Evolutionary conservation across 2,797 vertebrate genomes (phyloP).

Genomic region (Cichlasoma orientale): DNA sequence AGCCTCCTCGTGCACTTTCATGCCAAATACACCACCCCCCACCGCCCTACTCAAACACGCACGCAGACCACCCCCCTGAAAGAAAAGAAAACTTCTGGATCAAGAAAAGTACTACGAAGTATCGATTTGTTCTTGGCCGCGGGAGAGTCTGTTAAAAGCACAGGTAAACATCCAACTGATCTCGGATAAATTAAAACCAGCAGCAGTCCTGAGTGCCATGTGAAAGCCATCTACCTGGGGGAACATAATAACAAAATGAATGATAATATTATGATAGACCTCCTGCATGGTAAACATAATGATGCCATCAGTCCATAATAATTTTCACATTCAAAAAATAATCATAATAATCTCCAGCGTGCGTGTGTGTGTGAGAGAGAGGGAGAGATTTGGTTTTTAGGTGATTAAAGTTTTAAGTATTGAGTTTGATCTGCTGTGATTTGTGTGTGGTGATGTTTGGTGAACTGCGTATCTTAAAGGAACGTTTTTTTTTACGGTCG

Average conservation of each 20-base stretch:
- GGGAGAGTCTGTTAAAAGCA: not conserved
- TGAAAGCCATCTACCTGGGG: not conserved
- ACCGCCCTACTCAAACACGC: not conserved
- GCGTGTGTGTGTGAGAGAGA: not conserved
- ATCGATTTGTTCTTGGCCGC: not conserved
- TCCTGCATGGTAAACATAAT: not conserved
- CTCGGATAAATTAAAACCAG: not conserved
- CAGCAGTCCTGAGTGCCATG: conserved; percentile 8
- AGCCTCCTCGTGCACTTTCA: not conserved
- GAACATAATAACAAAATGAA: conserved; percentile 8
- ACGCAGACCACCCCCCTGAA: not conserved
- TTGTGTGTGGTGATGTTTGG: not conserved
- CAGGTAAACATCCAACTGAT: not conserved
- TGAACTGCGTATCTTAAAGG: not conserved
- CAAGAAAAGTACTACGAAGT: not conserved
- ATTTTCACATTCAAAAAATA: conserved; percentile 1
- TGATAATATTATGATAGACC: not conserved
- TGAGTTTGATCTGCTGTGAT: not conserved
- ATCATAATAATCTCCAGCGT: not conserved
- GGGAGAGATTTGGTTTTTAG: not conserved
- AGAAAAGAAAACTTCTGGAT: not conserved
- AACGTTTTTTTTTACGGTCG: not conserved
- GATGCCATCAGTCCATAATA: not conserved
- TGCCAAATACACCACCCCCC: too few species aligned
- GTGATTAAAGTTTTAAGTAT: not conserved